Evolutionary conservation across 2,888 invertebrate species (phyloP).

Genomic region (Lithosia quadra): DNA sequence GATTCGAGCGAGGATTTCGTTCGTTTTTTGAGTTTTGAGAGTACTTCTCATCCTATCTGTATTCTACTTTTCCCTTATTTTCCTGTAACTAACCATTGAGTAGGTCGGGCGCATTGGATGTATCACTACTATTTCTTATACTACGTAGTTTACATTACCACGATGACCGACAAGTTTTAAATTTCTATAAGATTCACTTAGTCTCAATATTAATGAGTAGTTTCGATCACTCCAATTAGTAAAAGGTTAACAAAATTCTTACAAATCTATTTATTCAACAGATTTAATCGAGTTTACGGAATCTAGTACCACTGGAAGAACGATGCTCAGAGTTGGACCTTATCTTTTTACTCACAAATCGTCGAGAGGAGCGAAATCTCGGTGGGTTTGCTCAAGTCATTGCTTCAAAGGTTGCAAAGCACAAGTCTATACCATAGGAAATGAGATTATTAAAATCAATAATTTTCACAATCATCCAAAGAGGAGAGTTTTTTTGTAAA

Average conservation of each 20-base stretch:
- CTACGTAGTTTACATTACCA: neutral
- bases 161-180: too few species aligned
- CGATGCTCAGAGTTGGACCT: conserved; percentile 51
- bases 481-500: conserved; percentile 6
- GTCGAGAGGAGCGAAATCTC: conserved; percentile 35
- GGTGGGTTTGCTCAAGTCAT: conserved; percentile 62
- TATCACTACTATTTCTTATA: neutral
- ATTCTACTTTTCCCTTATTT: too few species aligned
- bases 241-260: neutral
- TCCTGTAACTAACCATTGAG: too few species aligned
- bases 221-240: neutral
- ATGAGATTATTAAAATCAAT: conserved; percentile 43
- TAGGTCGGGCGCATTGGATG: neutral
- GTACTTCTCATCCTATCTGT: too few species aligned
- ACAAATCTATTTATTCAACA: conserved; percentile 19
- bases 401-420: conserved; percentile 55
- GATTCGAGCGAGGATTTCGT: too few species aligned
- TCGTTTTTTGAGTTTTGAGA: too few species aligned
- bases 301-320: conserved; percentile 56
- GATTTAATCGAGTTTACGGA: conserved; percentile 49
- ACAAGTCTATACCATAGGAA: conserved; percentile 48
- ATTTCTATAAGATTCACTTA: too few species aligned
- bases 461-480: conserved; percentile 51
- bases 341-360: conserved; percentile 48
- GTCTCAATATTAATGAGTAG: too few species aligned